Evolutionary conservation across 2,888 invertebrate genomes (phyloP).

Genomic region (Gordius sp.): DNA sequence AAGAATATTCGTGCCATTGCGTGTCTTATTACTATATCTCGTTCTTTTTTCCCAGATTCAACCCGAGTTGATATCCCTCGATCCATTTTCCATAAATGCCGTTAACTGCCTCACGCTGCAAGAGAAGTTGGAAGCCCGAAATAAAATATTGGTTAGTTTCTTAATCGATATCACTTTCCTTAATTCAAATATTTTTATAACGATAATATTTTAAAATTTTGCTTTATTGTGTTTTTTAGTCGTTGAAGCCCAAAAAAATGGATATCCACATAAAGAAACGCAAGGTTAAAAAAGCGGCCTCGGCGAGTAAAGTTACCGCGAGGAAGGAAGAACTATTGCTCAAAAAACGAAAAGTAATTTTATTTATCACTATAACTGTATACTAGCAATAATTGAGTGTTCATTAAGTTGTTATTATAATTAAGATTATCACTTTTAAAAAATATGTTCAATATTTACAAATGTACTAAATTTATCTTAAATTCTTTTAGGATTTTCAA

Average conservation of each 20-base stretch:
- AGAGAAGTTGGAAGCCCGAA: constrained; percentile 47
- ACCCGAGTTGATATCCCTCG: constrained; percentile 63
- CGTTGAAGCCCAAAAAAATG: not conserved
- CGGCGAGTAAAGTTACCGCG: not conserved
- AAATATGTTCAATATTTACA: no score
- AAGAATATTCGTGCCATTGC: no score
- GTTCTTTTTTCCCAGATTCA: no score
- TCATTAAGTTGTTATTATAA: no score
- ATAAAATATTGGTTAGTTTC: constrained; percentile 26
- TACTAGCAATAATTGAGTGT: no score
- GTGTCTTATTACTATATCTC: no score
- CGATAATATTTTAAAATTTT: not conserved
- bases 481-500: no score
- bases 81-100: constrained; percentile 51
- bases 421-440: no score
- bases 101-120: constrained; percentile 53
- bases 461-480: no score
- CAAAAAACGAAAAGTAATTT: not conserved
- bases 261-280: not conserved
- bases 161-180: no score
- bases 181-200: not conserved
- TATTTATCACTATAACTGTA: no score
- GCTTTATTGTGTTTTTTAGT: constrained; percentile 7
- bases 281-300: not conserved
- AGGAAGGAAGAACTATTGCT: not conserved